A percentile compares a stretch with the other conserved stretches of the same genome.
These are phyloP conservation scores for Acanthornis magna DNA, from an alignment of 2,797 vertebrate genomes.

Conservation along the genomic window DNA sequence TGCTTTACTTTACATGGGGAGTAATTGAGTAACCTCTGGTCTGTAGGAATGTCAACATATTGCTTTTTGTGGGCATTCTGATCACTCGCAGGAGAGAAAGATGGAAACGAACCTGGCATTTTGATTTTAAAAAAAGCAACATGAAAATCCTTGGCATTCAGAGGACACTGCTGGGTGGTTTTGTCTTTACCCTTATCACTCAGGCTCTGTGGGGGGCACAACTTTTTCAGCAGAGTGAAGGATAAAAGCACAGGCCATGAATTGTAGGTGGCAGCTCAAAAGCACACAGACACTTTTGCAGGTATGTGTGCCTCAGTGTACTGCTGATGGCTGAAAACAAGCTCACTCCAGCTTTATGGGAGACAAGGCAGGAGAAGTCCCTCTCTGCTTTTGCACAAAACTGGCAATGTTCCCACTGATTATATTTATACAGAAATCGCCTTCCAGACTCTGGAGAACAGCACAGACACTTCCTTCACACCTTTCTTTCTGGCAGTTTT, in stretches of 20 bases:
- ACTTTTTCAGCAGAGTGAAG: neutral
- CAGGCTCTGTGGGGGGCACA: neutral
- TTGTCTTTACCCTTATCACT: neutral
- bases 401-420: rapidly evolving
- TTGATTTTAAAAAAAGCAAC: neutral
- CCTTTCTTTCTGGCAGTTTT: neutral
- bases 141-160: neutral
- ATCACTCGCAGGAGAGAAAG: neutral
- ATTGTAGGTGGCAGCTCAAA: neutral
- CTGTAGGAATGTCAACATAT: neutral
- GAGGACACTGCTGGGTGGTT: neutral
- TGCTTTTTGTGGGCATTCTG: neutral
- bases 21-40: neutral
- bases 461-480: neutral
- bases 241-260: neutral
- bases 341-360: neutral
- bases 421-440: neutral
- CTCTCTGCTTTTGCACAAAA: neutral
- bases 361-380: neutral
- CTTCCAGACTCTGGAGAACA: neutral
- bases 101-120: neutral
- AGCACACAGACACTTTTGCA: neutral
- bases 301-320: rapidly evolving
- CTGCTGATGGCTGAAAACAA: neutral
- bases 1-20: neutral